A percentile compares a stretch with the other conserved stretches of the same genome.
Evolutionary conservation across 2,113 vertebrate species (phyloP).

Genomic region (Seriola aureovittata): DNA sequence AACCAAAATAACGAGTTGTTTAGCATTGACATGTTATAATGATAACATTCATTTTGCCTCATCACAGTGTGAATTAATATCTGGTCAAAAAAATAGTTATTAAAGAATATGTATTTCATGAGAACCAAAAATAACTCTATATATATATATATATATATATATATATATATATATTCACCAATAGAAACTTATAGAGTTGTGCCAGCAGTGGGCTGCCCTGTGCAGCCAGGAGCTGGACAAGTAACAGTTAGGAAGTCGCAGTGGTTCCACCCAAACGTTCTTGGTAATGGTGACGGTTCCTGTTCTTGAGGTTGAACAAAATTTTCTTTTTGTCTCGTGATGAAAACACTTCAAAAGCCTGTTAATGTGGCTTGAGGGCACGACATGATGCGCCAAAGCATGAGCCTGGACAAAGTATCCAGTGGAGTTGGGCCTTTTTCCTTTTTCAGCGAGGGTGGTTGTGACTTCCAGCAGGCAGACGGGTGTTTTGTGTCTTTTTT

Average conservation of each 20-base stretch:
- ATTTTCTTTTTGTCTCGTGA: conserved; percentile 13
- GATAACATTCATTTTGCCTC: no score
- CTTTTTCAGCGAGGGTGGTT: conserved; percentile 16
- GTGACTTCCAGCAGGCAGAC: conserved; percentile 16
- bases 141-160: no score
- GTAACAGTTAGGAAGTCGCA: conserved; percentile 5
- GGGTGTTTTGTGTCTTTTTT: conserved; percentile 32
- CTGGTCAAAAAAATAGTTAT: no score
- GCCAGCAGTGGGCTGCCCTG: background rate
- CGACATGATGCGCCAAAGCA: conserved; percentile 1
- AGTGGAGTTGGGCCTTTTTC: conserved; percentile 10
- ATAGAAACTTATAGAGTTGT: background rate
- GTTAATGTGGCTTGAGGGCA: conserved; percentile 40
- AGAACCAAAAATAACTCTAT: no score
- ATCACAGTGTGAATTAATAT: no score
- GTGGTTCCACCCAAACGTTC: conserved; percentile 2
- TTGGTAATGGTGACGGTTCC: conserved; percentile 22
- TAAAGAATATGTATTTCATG: no score
- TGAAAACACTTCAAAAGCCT: conserved; percentile 35
- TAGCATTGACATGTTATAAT: no score
- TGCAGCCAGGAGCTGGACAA: conserved; percentile 10
- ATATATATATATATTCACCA: background rate
- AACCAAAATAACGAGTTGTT: no score
- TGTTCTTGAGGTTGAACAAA: conserved; percentile 21
- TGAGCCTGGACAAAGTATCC: conserved; percentile 31